Conservation (phyloP, 2,113 vertebrate genomes). For the Bettongia penicillata region DNA sequence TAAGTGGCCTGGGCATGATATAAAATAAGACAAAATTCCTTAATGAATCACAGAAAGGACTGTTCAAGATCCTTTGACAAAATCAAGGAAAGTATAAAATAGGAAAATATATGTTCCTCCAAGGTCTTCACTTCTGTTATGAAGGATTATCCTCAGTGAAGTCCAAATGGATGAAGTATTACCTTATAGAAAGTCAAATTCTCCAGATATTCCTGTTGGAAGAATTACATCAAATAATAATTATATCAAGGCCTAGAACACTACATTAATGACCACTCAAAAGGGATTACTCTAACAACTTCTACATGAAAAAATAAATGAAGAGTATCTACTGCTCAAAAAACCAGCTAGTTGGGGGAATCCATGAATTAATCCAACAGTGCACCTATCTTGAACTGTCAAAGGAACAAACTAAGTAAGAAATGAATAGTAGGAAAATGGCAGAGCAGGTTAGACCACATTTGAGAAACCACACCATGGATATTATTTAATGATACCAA, state of each 20-base stretch:
- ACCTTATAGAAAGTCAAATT: not conserved
- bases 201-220: not conserved
- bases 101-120: not conserved
- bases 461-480: not conserved
- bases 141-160: not conserved
- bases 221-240: too few relatives aligned
- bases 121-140: not conserved
- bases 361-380: not conserved
- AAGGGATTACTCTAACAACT: not conserved
- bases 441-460: not conserved
- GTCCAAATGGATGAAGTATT: not conserved
- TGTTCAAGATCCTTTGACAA: not conserved
- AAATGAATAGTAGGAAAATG: not conserved
- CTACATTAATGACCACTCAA: not conserved
- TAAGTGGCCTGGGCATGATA: too few relatives aligned
- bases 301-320: not conserved
- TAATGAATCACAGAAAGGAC: too few relatives aligned
- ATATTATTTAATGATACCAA: not conserved
- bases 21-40: too few relatives aligned
- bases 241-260: not conserved
- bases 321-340: not conserved
- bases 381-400: not conserved
- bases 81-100: not conserved
- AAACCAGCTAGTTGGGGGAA: not conserved
- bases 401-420: not conserved